Percentiles rank a stretch among this genome's conserved stretches.
phyloP scores from a whole-genome alignment of 2,888 invertebrate species.

The Alloscopus bannaensis region DNA sequence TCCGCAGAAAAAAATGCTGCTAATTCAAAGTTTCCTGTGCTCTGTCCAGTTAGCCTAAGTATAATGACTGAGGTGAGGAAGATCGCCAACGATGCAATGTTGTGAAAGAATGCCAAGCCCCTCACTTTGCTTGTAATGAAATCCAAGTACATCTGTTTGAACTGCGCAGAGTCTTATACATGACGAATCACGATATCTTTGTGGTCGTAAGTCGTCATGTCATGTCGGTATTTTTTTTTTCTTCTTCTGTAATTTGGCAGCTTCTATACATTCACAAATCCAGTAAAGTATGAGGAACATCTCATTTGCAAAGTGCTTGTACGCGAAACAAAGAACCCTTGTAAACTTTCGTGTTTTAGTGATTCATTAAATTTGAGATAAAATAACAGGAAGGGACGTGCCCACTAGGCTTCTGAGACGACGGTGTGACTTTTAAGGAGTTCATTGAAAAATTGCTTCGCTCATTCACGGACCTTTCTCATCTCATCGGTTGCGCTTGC shows the following conservation, averaged over 20 bases:
- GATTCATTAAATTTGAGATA: slow-evolving; percentile 17
- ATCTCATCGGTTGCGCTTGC: slow-evolving; percentile 38
- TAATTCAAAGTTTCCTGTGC: background rate
- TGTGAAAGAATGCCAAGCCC: slow-evolving; percentile 9
- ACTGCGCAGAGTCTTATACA: no score
- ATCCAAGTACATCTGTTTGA: no score
- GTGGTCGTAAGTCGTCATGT: no score
- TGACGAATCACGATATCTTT: no score
- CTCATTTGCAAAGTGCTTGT: no score
- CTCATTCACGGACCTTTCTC: slow-evolving; percentile 53
- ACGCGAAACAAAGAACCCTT: no score
- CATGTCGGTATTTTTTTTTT: no score
- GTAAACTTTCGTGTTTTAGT: background rate
- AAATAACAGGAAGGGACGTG: slow-evolving; percentile 31
- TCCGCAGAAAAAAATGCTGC: no score
- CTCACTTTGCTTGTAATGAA: background rate
- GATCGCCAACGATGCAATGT: background rate
- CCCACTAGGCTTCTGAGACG: slow-evolving; percentile 18
- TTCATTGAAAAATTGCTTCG: slow-evolving; percentile 66
- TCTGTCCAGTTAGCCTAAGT: background rate
- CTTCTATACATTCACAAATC: no score
- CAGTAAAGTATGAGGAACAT: no score
- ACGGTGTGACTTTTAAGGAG: slow-evolving; percentile 32
- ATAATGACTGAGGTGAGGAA: background rate
- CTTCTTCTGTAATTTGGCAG: no score